phyloP scores from a whole-genome alignment of 2,113 vertebrate species.

The Eptesicus fuscus region DNA sequence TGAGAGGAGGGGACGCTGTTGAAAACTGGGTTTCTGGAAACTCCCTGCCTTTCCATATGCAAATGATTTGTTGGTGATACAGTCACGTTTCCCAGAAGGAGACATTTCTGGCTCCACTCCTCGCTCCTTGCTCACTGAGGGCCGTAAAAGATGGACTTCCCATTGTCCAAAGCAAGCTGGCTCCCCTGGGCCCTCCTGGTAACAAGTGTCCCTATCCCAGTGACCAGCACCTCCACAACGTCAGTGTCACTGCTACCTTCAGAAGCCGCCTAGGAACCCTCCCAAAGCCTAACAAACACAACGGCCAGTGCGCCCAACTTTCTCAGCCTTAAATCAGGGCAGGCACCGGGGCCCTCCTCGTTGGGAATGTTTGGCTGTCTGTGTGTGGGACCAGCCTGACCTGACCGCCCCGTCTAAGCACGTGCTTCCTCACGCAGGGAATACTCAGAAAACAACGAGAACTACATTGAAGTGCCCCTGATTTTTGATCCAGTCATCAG shows the following conservation, averaged over 20 bases:
- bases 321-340: background rate
- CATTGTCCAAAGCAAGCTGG: background rate
- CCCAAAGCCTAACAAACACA: background rate
- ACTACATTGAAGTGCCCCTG: constrained; percentile 86
- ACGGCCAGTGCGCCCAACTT: background rate
- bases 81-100: background rate
- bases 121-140: background rate
- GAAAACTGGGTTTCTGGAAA: background rate
- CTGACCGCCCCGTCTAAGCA: fast-evolving
- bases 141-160: background rate
- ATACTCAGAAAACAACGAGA: constrained; percentile 79
- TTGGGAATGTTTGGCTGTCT: background rate
- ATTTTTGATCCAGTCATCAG: constrained; percentile 83
- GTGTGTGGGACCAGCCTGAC: fast-evolving
- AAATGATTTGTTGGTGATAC: background rate
- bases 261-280: background rate
- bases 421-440: constrained; percentile 79
- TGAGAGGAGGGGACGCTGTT: fast-evolving
- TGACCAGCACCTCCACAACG: background rate
- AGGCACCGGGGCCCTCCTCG: background rate
- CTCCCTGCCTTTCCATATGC: background rate
- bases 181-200: background rate
- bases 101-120: background rate
- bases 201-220: background rate
- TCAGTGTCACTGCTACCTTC: background rate